Base-by-base conservation (phyloP, 2,888 invertebrate genomes). In the Hypomecis punctinalis region DNA sequence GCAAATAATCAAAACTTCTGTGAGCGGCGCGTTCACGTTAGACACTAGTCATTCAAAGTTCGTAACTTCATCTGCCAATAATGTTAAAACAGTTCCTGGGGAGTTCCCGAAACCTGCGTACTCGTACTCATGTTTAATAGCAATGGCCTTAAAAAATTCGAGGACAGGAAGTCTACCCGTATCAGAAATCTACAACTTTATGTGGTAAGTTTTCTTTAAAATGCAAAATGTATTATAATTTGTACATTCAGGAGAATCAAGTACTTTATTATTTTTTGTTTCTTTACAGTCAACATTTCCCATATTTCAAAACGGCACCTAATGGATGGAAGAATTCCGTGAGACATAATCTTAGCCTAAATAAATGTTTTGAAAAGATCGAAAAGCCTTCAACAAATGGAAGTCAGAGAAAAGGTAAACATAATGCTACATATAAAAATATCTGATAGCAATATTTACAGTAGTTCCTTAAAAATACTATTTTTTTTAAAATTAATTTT, bases 261-360 rank as follows among this genome's bases (percentile, higher is more conserved):
- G 23, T 23, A 23, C 23, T 23, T 23, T 23, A 23, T 23, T 23
- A 3, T 3, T 2, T 23, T 23, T 23, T 23, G 23, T 40, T 47
- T 43, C 7, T 23, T 95, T 95, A 68, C 94, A 97, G 97, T 86
- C 97, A 98, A 89, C 98, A 99, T 87, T 99, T 99, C 85, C 99
- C 99, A 0, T 99, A 99, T 88, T 99, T 99, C 88, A 98, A 98
- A 92, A 99, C 98, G 0, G 99, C 99, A 8, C 99, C 99, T 33
- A 98, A 97, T 83, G 99, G 99, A 11, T 99, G 99, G 99, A 99
- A 99, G 91, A 99, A 99, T 86, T 99, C 99, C 5, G 99, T 99
- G 0, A 94, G 99, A 74, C 99, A 99, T 86, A 99, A 99, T 93
- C 94, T 99, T 75, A 99, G 98, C 73, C 90, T 99, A 76, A 99